Evolutionary conservation across 2,797 vertebrate species (phyloP).

Genomic region (Acropternis orthonyx): DNA sequence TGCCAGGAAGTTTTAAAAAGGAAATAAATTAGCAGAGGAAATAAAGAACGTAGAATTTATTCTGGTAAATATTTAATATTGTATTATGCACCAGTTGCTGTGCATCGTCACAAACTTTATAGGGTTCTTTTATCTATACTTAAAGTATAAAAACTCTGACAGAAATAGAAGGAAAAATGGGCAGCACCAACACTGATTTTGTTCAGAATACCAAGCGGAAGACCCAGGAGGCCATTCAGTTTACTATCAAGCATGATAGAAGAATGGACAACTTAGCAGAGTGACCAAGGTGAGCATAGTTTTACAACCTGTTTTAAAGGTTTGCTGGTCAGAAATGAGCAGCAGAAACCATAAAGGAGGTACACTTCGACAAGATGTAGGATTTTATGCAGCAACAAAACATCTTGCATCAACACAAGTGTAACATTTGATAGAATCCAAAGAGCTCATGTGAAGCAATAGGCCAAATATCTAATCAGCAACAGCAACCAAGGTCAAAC

Average conservation of each 20-base stretch:
- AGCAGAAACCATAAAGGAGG: not conserved
- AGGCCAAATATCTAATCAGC: no score
- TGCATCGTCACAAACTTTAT: not conserved
- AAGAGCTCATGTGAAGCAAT: not conserved
- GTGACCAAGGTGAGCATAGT: not conserved
- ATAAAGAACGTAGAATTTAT: not conserved
- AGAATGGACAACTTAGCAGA: not conserved
- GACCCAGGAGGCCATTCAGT: not conserved
- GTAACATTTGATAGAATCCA: not conserved
- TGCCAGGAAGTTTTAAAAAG: not conserved
- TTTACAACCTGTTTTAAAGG: not conserved
- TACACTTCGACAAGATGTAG: not conserved
- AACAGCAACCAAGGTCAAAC: no score
- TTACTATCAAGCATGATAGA: not conserved
- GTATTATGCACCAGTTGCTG: not conserved
- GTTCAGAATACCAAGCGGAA: not conserved
- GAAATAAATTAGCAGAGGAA: not conserved
- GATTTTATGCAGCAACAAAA: not conserved
- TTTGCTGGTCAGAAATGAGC: not conserved
- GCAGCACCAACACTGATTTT: not conserved
- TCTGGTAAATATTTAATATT: not conserved
- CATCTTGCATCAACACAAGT: not conserved
- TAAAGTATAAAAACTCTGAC: not conserved
- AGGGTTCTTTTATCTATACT: not conserved
- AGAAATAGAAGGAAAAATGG: not conserved